Evolutionary conservation across 1,140 invertebrate genomes (phyloP), one percentile per base, ranked within the genome.

Genomic region (Drosophila sproati): DNA sequence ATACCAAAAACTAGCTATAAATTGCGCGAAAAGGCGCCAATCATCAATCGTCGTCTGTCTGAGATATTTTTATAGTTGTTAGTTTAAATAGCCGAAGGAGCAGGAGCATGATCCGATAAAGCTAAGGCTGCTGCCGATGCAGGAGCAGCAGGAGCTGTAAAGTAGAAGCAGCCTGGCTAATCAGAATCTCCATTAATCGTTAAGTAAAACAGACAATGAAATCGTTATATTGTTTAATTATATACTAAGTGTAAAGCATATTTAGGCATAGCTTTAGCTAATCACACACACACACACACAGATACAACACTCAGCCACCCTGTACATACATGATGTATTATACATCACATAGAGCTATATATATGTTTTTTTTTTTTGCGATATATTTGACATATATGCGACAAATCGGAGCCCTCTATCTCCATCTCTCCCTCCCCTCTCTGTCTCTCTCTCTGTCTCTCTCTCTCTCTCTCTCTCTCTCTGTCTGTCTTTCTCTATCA

Each of bases 1-100:
- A 91, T 80, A 77, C 82, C 79, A 77, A 86, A 81, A 82, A 86
- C 76, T 86, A 86, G 80, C 55, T 71, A 55, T 69, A 73, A 59
- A 59, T 41, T 41, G 39, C n/a, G 4, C 37, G 37, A 32, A 68
- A 20, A 55, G 59, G 34, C 61, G 61, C 61, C 39, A 50, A 20
- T 20, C 39, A 41, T 10, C 39, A 41, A 41, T 43, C 39, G 39
- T 28, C 54, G 63, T 67, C 63, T 63, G 59, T 55, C 59, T 70
- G 41, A 63, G 64, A 63, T 69, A 43, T 41, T 51, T 51, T 61
- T n/a, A 34, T 47, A 62, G 32, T 37, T 12, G 35, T 43, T 59
- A 56, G 20, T 5, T 59, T 20, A 32, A 32, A 43, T 31, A 39
- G 20, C 20, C 20, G 48, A 1, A 10, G n/a, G 6, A 31, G 41